phyloP scores from a whole-genome alignment of 2,113 vertebrate species.

The Ceratotherium simum region DNA sequence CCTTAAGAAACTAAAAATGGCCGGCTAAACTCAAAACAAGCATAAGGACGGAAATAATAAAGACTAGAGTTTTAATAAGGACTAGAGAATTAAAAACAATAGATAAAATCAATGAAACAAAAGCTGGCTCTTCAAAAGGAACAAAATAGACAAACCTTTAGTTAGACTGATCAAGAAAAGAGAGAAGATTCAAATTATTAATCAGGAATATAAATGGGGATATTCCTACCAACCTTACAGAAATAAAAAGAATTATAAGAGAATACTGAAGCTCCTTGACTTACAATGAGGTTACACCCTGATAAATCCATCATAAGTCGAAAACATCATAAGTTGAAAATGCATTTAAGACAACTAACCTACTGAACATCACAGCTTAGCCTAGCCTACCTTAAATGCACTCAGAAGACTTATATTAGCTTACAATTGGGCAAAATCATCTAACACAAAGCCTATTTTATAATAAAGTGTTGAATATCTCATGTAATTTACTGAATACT shows the following conservation, averaged over 20 bases:
- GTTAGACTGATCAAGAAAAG: background rate
- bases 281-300: too few species aligned
- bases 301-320: too few species aligned
- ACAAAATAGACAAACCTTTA: background rate
- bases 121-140: background rate
- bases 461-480: too few species aligned
- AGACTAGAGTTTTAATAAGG: background rate
- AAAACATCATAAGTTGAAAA: too few species aligned
- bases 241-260: slow-evolving; percentile 18
- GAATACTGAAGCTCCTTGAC: background rate
- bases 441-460: too few species aligned
- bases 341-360: too few species aligned
- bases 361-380: too few species aligned
- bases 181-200: slow-evolving; percentile 5
- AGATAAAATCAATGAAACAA: background rate
- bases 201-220: background rate
- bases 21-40: background rate
- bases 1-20: background rate
- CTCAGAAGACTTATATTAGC: too few species aligned
- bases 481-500: too few species aligned
- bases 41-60: background rate
- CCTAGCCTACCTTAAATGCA: too few species aligned
- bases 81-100: background rate
- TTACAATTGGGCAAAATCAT: too few species aligned
- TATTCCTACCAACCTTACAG: background rate